Conservation (phyloP, 2,888 invertebrate species). For the Plagodis pulveraria region DNA sequence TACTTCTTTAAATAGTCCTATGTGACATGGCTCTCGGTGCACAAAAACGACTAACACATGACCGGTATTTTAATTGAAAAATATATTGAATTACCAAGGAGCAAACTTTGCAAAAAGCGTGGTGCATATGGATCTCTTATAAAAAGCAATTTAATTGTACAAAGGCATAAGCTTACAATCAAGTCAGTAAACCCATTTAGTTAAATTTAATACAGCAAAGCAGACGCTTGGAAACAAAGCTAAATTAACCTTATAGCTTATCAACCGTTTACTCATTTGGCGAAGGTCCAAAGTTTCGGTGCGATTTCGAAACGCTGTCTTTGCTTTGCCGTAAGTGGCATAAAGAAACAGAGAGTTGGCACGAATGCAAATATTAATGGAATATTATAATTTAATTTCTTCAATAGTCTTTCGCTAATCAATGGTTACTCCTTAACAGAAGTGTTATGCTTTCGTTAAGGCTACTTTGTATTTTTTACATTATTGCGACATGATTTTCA, state of each 20-base stretch:
- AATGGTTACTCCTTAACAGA: neutral
- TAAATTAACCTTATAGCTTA: constrained; percentile 67
- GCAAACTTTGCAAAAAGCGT: too few relatives aligned
- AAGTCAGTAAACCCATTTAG: constrained; percentile 43
- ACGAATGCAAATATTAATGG: constrained; percentile 38
- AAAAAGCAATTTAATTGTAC: constrained; percentile 36
- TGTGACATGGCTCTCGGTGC: too few relatives aligned
- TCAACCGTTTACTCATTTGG: constrained; percentile 73
- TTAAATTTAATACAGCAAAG: constrained; percentile 48
- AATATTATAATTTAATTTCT: constrained; percentile 17
- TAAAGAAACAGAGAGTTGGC: constrained; percentile 55
- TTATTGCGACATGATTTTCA: too few relatives aligned
- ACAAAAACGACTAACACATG: too few relatives aligned
- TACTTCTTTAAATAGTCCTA: too few relatives aligned
- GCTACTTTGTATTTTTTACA: too few relatives aligned
- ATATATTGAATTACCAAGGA: neutral
- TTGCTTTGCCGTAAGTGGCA: constrained; percentile 29
- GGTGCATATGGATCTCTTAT: constrained; percentile 14
- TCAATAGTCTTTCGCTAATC: constrained; percentile 11
- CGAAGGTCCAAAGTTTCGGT: constrained; percentile 55
- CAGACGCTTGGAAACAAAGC: constrained; percentile 53
- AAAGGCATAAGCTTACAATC: constrained; percentile 44
- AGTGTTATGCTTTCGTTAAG: too few relatives aligned
- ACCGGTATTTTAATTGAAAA: too few relatives aligned
- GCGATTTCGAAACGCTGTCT: constrained; percentile 33